Conservation (phyloP, 2,888 invertebrate species). For the Cantharis nigra region DNA sequence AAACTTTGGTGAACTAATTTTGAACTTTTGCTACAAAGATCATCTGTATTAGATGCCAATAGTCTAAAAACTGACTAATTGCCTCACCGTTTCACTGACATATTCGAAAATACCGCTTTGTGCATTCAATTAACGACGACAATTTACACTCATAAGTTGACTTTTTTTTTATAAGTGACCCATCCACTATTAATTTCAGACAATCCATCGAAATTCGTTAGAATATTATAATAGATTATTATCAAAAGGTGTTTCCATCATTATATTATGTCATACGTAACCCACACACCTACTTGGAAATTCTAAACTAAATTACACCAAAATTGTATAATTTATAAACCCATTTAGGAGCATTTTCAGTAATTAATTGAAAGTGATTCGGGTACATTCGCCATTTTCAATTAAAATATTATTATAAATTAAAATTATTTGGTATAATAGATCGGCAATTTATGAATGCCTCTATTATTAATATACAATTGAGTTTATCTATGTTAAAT, state of each 20-base stretch:
- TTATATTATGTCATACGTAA: background rate
- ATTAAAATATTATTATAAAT: background rate
- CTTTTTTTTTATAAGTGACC: background rate
- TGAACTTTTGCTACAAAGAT: constrained; percentile 19
- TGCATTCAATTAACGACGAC: background rate
- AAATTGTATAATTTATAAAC: background rate
- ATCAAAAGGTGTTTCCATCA: background rate
- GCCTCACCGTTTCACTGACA: background rate
- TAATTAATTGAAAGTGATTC: background rate
- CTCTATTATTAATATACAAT: constrained; percentile 11
- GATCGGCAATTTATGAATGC: constrained; percentile 4
- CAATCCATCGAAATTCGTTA: background rate
- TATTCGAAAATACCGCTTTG: background rate
- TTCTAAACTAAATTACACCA: background rate
- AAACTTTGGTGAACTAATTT: constrained; percentile 28
- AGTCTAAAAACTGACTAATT: constrained; percentile 9
- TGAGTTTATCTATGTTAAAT: constrained; percentile 21
- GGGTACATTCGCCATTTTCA: background rate
- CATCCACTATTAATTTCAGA: background rate
- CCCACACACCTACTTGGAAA: background rate
- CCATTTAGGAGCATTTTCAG: background rate
- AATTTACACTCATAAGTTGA: background rate
- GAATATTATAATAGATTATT: background rate
- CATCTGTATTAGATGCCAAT: constrained; percentile 19
- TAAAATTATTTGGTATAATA: constrained; percentile 2